phyloP scores from a whole-genome alignment of 2,113 vertebrate genomes.

The Pipra filicauda region DNA sequence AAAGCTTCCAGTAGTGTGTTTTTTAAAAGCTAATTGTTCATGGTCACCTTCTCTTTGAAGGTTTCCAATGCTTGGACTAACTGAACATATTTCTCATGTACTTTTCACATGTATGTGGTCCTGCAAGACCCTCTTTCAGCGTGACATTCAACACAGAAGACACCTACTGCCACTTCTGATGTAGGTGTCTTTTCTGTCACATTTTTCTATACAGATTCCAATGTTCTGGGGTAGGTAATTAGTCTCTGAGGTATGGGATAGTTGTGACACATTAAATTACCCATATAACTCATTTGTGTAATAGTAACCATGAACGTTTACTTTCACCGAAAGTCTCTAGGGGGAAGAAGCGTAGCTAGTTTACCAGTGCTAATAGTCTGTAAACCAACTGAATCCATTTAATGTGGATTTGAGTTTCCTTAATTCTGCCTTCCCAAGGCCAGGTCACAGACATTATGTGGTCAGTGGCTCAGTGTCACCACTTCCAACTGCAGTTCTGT shows the following conservation, averaged over 20 bases:
- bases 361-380: not conserved
- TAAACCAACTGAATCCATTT: not conserved
- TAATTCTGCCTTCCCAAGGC: not conserved
- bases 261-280: not conserved
- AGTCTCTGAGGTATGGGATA: not conserved
- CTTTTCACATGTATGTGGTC: rapidly evolving
- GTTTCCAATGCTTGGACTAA: not conserved
- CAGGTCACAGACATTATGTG: rapidly evolving
- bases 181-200: not conserved
- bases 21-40: not conserved
- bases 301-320: not conserved
- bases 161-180: not conserved
- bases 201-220: not conserved
- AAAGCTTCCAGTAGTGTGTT: not conserved
- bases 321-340: not conserved
- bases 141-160: not conserved
- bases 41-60: not conserved
- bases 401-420: not conserved
- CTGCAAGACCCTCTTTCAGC: not conserved
- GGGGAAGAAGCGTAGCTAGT: not conserved
- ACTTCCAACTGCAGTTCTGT: not conserved
- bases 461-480: not conserved
- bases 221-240: not conserved
- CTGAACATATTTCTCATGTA: not conserved
- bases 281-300: not conserved